phyloP scores from a whole-genome alignment of 2,888 invertebrate species.

The Tetragonisca angustula region DNA sequence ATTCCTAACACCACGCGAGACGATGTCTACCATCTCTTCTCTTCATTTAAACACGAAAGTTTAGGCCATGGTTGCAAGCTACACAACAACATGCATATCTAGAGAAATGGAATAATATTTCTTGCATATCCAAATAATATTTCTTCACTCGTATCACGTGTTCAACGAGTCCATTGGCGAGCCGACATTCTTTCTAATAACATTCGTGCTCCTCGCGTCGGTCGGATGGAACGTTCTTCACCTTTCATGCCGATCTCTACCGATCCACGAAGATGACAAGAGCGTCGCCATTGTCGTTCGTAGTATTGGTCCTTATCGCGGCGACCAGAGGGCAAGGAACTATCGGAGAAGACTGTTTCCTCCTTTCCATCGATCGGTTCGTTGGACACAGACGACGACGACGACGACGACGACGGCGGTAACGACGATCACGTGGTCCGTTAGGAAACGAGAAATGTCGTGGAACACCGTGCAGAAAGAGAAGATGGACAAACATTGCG shows the following conservation, averaged over 20 bases:
- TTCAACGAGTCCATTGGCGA: not conserved
- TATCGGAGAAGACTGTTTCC: slow-evolving; percentile 55
- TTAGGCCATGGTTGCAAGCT: no score
- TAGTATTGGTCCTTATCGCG: slow-evolving; percentile 46
- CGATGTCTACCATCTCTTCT: no score
- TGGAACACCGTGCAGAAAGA: slow-evolving; percentile 41
- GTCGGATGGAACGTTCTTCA: slow-evolving; percentile 7
- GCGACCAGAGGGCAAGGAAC: slow-evolving; percentile 38
- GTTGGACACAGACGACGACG: slow-evolving; percentile 8
- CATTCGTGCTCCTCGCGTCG: slow-evolving; percentile 11
- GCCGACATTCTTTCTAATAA: slow-evolving; percentile 40
- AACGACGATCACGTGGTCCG: not conserved
- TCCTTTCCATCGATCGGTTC: slow-evolving; percentile 65
- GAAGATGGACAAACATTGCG: slow-evolving; percentile 34
- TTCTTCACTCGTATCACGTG: not conserved
- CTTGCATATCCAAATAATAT: not conserved
- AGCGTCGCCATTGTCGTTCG: slow-evolving; percentile 48
- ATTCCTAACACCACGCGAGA: no score
- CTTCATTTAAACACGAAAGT: no score
- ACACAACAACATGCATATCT: no score
- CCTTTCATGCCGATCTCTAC: slow-evolving; percentile 13
- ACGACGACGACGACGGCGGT: slow-evolving; percentile 8
- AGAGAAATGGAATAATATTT: slow-evolving; percentile 27
- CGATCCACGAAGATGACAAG: slow-evolving; percentile 50
- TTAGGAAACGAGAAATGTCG: slow-evolving; percentile 61